These are phyloP conservation scores for Ctenodactylus gundi DNA, from an alignment of 2,113 vertebrate genomes.

Conservation along the genomic window DNA sequence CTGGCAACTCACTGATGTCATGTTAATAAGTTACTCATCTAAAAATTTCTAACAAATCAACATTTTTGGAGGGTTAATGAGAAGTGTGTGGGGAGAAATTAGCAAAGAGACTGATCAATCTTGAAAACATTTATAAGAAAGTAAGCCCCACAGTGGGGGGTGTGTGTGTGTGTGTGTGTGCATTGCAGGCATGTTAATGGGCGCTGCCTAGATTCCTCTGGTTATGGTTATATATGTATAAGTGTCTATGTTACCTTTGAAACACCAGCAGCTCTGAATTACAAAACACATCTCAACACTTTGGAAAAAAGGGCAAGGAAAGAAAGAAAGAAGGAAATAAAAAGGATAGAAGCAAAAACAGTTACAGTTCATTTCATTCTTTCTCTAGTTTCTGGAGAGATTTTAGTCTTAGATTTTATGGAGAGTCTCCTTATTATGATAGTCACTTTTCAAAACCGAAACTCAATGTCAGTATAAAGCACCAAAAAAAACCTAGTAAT, in stretches of 20 bases:
- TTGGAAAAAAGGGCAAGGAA: background rate
- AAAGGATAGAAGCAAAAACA: background rate
- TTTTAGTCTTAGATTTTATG: background rate
- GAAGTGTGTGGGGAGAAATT: rapidly evolving
- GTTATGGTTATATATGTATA: background rate
- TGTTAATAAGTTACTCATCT: background rate
- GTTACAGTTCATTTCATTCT: background rate
- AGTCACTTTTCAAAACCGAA: background rate
- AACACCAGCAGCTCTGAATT: background rate
- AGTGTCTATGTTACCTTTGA: background rate
- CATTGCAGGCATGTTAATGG: background rate
- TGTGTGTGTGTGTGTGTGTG: background rate
- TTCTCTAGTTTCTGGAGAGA: background rate
- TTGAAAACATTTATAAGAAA: background rate
- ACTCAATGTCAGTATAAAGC: background rate
- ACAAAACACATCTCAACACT: background rate
- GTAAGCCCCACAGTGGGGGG: background rate
- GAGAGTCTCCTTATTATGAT: background rate
- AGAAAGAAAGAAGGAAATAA: background rate
- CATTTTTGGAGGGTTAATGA: background rate
- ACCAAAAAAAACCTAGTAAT: background rate
- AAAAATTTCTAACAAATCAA: background rate
- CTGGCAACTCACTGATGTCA: background rate
- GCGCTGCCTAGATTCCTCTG: background rate
- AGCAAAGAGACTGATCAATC: background rate